These are phyloP conservation scores for Xiphias gladius DNA, from an alignment of 2,113 vertebrate genomes.

Conservation along the genomic window DNA sequence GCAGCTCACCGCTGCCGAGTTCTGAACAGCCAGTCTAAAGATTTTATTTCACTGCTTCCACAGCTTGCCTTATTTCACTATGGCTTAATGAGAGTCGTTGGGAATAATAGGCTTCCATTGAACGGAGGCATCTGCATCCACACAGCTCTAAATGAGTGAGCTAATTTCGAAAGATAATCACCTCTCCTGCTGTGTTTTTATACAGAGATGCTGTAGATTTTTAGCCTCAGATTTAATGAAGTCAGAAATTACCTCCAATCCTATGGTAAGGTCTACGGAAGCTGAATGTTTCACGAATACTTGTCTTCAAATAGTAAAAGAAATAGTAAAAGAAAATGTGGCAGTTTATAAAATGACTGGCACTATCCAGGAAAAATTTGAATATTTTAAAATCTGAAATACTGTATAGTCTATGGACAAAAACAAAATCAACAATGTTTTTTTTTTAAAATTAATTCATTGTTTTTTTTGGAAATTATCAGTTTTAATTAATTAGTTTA, in stretches of 20 bases:
- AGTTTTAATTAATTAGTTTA: too few species aligned
- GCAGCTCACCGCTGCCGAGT: slow-evolving; percentile 56
- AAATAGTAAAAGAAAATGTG: slow-evolving; percentile 31
- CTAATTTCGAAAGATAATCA: slow-evolving; percentile 87
- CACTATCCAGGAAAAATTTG: background rate
- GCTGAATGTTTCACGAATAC: slow-evolving; percentile 51
- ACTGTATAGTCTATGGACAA: background rate
- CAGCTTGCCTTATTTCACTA: slow-evolving; percentile 83
- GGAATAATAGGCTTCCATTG: slow-evolving; percentile 83
- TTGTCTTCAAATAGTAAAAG: slow-evolving; percentile 18
- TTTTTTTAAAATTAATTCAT: background rate
- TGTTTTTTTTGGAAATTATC: background rate
- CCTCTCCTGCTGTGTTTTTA: slow-evolving; percentile 80
- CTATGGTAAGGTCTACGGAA: slow-evolving; percentile 45
- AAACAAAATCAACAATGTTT: background rate
- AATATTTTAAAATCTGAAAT: background rate
- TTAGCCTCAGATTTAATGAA: slow-evolving; percentile 77
- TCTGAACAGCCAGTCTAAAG: slow-evolving; percentile 78
- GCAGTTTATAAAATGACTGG: slow-evolving; percentile 30
- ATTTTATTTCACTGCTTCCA: slow-evolving; percentile 83
- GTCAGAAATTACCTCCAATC: slow-evolving; percentile 73
- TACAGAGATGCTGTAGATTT: slow-evolving; percentile 77
- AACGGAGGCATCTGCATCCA: slow-evolving; percentile 88
- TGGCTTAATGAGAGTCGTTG: slow-evolving; percentile 84
- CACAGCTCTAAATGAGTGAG: slow-evolving; percentile 86